phyloP scores from a whole-genome alignment of 64 coral and sea anemone genomes.

The Montipora efflorescens region DNA sequence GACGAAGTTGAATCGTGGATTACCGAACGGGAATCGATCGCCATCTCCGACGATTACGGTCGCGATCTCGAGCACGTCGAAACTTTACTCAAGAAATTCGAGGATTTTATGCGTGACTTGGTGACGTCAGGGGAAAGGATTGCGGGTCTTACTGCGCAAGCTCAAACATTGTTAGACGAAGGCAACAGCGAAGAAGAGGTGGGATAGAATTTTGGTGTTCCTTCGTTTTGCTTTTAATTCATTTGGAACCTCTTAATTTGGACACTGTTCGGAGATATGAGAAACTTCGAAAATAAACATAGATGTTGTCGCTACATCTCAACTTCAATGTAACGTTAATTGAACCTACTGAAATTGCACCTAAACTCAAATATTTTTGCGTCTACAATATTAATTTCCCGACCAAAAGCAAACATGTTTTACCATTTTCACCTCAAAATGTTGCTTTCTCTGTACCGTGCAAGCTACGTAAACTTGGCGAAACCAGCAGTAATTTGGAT shows the following conservation, averaged over 20 bases:
- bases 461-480: no score
- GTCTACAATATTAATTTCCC: no score
- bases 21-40: slow-evolving; percentile 79
- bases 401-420: no score
- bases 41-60: slow-evolving; percentile 89
- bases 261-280: background rate
- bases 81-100: slow-evolving; percentile 93
- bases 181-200: slow-evolving; percentile 83
- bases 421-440: no score
- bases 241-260: background rate
- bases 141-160: slow-evolving; percentile 75
- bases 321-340: no score
- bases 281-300: no score
- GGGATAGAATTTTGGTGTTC: background rate
- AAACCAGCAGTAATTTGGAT: no score
- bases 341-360: no score
- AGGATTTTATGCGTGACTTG: slow-evolving; percentile 95
- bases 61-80: slow-evolving; percentile 96
- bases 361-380: no score
- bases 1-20: slow-evolving; percentile 96
- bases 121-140: slow-evolving; percentile 89
- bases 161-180: slow-evolving; percentile 77
- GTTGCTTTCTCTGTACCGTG: no score
- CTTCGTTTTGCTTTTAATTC: background rate
- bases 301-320: no score